phyloP scores from a whole-genome alignment of 2,888 invertebrate genomes.

The Cataglyphis albicans region DNA sequence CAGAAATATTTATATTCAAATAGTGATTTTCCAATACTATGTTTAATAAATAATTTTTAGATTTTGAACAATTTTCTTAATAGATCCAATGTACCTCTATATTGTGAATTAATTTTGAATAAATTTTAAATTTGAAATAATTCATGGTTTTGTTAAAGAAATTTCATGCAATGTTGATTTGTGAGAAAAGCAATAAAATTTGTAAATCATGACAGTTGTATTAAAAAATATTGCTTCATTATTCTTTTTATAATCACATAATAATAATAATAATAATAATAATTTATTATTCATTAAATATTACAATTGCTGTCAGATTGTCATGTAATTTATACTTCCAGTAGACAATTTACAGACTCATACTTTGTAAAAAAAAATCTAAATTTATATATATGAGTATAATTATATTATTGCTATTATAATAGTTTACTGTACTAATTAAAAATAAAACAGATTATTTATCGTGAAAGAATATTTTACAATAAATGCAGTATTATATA shows the following conservation, averaged over 20 bases:
- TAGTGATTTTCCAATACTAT: neutral
- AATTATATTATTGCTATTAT: neutral
- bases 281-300: slow-evolving; percentile 64
- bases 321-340: slow-evolving; percentile 43
- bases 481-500: neutral
- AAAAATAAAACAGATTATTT: neutral
- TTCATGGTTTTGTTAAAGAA: slow-evolving; percentile 1
- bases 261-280: neutral
- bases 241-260: slow-evolving; percentile 58
- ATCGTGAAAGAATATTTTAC: neutral
- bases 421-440: neutral
- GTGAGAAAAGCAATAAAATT: slow-evolving; percentile 63
- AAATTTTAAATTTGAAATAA: slow-evolving; percentile 39
- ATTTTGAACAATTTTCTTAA: neutral
- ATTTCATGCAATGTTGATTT: slow-evolving; percentile 54
- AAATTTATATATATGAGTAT: neutral
- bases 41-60: neutral
- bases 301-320: slow-evolving; percentile 48
- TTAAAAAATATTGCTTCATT: slow-evolving; percentile 44
- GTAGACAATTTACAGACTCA: neutral
- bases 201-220: slow-evolving; percentile 60
- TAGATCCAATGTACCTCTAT: neutral
- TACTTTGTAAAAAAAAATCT: neutral
- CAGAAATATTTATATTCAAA: neutral
- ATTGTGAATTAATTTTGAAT: slow-evolving; percentile 18